These are phyloP conservation scores for Drosophila paulistorum DNA, from an alignment of 1,140 invertebrate species.

Conservation along the genomic window DNA sequence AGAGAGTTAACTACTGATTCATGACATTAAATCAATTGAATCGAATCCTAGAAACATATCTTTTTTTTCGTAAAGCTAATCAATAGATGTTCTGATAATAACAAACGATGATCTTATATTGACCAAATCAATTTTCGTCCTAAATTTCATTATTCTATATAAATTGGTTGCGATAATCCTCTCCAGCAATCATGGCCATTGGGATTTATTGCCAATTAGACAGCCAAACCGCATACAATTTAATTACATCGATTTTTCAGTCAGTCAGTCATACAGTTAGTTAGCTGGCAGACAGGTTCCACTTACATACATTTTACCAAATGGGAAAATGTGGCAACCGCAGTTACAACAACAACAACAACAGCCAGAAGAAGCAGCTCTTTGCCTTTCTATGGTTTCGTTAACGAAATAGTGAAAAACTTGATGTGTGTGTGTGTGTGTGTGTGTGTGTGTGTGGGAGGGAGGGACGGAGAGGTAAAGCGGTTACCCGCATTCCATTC, in stretches of 20 bases:
- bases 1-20: too few species aligned
- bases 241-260: constrained; percentile 63
- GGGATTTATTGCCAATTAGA: constrained; percentile 12
- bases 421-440: not conserved
- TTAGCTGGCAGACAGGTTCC: constrained; percentile 24
- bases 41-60: too few species aligned
- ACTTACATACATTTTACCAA: constrained; percentile 9
- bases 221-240: constrained; percentile 24
- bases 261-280: constrained; percentile 18
- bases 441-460: too few species aligned
- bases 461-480: not conserved
- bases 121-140: too few species aligned
- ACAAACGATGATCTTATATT: too few species aligned
- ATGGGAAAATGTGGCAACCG: constrained; percentile 38
- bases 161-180: not conserved
- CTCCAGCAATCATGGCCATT: not conserved
- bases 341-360: constrained; percentile 3
- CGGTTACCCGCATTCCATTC: constrained; percentile 52
- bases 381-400: constrained; percentile 40
- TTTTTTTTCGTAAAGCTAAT: too few species aligned
- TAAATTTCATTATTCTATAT: not conserved
- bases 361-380: constrained; percentile 24
- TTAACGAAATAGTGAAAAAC: constrained; percentile 32
- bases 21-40: too few species aligned
- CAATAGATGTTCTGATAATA: too few species aligned